These are phyloP conservation scores for Aporrectodea caliginosa DNA, from an alignment of 1,140 invertebrate species.

Conservation along the genomic window DNA sequence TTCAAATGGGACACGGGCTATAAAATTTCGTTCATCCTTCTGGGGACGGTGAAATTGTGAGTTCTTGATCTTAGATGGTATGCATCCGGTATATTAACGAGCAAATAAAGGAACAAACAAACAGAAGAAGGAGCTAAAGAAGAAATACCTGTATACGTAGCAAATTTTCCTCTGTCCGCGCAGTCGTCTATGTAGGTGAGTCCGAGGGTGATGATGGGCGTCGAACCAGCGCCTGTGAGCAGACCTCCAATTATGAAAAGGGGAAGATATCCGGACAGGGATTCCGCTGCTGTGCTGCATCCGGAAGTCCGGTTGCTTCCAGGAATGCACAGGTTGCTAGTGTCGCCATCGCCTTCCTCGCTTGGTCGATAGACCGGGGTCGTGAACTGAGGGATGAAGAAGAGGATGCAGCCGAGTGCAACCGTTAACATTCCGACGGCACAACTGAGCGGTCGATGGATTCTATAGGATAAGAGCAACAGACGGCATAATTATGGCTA, in stretches of 20 bases:
- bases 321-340: background rate
- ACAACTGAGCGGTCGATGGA: slow-evolving; percentile 5
- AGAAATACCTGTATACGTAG: slow-evolving; percentile 24
- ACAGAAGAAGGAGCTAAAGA: no score
- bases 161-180: background rate
- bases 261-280: background rate
- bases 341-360: background rate
- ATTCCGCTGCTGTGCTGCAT: background rate
- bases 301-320: background rate
- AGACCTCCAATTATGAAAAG: slow-evolving; percentile 15
- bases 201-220: slow-evolving; percentile 14
- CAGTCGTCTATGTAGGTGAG: slow-evolving; percentile 24
- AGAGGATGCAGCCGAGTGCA: slow-evolving; percentile 6
- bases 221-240: background rate
- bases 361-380: background rate
- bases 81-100: no score
- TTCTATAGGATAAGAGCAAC: no score
- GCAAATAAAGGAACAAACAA: no score
- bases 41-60: no score
- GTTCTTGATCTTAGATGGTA: no score
- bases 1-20: no score
- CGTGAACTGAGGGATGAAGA: slow-evolving; percentile 17
- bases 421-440: slow-evolving; percentile 6
- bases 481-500: no score
- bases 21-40: no score